Percentiles rank a stretch among this genome's conserved stretches.
Evolutionary conservation across 2,113 vertebrate genomes (phyloP).

Genomic region (Pachyramphus minor): DNA sequence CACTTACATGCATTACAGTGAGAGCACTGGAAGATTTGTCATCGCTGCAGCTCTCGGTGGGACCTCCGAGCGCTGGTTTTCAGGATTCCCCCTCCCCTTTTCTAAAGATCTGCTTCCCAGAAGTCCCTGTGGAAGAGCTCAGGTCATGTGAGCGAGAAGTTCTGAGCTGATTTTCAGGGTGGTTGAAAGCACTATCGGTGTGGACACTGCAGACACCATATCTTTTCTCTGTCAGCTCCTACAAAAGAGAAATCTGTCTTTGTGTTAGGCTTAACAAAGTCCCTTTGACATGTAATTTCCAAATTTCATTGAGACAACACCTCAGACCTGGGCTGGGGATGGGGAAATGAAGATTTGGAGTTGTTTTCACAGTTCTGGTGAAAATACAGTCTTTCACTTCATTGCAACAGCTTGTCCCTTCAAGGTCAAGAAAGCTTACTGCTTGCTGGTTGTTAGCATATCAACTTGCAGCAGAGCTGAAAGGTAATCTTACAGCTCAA

Average conservation of each 20-base stretch:
- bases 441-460: slow-evolving; percentile 54
- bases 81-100: not conserved
- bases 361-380: not conserved
- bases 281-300: not conserved
- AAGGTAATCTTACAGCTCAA: slow-evolving; percentile 60
- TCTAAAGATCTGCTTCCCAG: not conserved
- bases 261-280: not conserved
- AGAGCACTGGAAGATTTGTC: not conserved
- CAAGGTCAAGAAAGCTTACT: slow-evolving; percentile 58
- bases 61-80: not conserved
- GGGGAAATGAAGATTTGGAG: not conserved
- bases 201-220: not conserved
- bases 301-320: not conserved
- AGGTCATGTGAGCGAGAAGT: not conserved
- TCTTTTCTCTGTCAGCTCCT: not conserved
- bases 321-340: not conserved
- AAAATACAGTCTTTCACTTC: not conserved
- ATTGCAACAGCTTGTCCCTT: slow-evolving; percentile 3
- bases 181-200: not conserved
- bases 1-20: not conserved
- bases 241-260: not conserved
- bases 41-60: not conserved
- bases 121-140: not conserved
- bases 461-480: slow-evolving; percentile 54
- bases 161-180: not conserved